Evolutionary conservation across 2,113 vertebrate genomes (phyloP).

Genomic region (Takifugu flavidus): DNA sequence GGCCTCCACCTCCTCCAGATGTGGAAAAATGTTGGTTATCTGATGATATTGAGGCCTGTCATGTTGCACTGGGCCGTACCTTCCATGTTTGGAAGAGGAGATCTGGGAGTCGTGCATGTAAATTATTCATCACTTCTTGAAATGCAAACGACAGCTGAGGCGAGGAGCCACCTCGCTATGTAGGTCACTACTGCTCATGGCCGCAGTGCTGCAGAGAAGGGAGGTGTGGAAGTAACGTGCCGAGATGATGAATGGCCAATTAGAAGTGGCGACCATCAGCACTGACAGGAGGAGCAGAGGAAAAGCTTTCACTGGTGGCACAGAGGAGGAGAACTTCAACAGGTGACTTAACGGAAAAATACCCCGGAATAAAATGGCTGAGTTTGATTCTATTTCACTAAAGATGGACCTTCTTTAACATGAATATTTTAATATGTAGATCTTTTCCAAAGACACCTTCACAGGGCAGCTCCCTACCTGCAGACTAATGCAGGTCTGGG

Average conservation of each 20-base stretch:
- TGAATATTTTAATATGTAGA: too few species aligned
- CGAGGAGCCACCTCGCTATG: conserved; percentile 46
- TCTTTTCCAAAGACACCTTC: too few species aligned
- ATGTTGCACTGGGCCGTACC: conserved; percentile 30
- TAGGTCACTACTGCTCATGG: conserved; percentile 53
- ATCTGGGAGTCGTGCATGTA: conserved; percentile 33
- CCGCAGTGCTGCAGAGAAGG: conserved; percentile 13
- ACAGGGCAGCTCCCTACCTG: too few species aligned
- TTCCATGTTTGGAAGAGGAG: conserved; percentile 26
- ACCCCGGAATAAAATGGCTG: too few species aligned
- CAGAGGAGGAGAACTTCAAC: too few species aligned
- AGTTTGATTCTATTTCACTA: too few species aligned
- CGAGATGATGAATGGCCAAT: conserved; percentile 32
- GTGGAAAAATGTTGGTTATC: conserved; percentile 23
- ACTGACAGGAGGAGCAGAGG: conserved; percentile 14
- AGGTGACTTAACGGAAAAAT: too few species aligned
- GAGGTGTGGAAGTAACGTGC: conserved; percentile 7
- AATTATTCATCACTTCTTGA: conserved; percentile 60
- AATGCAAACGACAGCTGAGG: conserved; percentile 58
- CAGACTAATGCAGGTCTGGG: too few species aligned
- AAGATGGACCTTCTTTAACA: too few species aligned
- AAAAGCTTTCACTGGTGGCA: too few species aligned
- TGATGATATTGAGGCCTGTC: conserved; percentile 42
- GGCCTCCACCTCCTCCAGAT: not conserved
- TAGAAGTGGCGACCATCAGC: conserved; percentile 1